These are phyloP conservation scores for Invenusta paracnida DNA, from an alignment of 2,888 invertebrate species.

Conservation along the genomic window DNA sequence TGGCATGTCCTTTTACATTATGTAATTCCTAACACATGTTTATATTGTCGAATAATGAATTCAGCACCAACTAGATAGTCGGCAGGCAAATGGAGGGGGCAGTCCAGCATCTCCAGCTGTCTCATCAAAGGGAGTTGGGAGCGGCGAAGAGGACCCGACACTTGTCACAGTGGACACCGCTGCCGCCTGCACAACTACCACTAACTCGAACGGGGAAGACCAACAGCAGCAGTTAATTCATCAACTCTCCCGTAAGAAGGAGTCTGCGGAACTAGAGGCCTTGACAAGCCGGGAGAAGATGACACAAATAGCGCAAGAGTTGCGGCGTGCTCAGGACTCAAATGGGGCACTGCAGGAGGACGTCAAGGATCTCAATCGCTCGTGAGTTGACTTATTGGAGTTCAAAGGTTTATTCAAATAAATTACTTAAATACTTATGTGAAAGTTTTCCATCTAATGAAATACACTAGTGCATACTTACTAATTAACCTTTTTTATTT, in stretches of 20 bases:
- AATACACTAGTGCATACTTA: background rate
- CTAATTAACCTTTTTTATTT: no score
- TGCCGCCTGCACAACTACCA: background rate
- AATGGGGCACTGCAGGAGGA: background rate
- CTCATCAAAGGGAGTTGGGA: no score
- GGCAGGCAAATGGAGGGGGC: background rate
- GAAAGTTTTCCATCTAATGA: no score
- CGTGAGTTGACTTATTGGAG: no score
- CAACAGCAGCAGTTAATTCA: slow-evolving; percentile 7
- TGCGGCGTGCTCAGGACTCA: background rate
- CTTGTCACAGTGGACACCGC: background rate
- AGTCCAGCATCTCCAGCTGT: no score
- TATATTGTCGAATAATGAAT: no score
- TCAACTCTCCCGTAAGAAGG: background rate
- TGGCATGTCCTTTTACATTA: no score
- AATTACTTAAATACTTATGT: no score
- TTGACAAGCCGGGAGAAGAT: background rate
- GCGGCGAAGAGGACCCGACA: no score
- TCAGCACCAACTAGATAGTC: background rate
- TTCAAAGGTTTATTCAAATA: no score
- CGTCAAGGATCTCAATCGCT: background rate
- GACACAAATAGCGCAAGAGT: background rate
- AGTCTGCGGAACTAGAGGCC: background rate
- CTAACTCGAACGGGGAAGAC: background rate
- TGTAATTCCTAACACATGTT: no score